phyloP scores from a whole-genome alignment of 2,113 vertebrate species.

The Ploceus nigricollis region DNA sequence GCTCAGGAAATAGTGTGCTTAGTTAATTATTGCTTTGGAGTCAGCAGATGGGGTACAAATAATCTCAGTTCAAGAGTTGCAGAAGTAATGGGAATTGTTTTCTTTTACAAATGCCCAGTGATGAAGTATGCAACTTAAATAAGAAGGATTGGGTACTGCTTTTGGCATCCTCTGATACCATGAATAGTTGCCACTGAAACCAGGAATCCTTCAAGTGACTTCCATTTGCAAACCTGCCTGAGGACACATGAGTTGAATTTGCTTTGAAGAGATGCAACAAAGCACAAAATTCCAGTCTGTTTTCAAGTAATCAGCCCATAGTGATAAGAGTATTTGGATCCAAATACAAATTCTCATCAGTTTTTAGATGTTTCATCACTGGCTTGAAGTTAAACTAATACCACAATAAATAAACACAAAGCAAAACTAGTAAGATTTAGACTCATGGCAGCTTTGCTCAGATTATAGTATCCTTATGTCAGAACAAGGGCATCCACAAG shows the following conservation, averaged over 20 bases:
- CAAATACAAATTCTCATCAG: not conserved
- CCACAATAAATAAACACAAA: not conserved
- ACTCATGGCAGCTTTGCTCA: not conserved
- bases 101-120: not conserved
- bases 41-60: not conserved
- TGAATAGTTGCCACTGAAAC: not conserved
- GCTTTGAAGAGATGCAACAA: conserved; percentile 15
- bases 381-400: not conserved
- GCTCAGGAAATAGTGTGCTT: not conserved
- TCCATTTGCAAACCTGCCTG: conserved; percentile 22
- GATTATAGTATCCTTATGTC: not conserved
- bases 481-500: not conserved
- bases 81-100: conserved; percentile 16
- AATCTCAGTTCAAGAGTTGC: not conserved
- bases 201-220: conserved; percentile 23
- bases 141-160: not conserved
- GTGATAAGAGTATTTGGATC: not conserved
- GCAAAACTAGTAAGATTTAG: not conserved
- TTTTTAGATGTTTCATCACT: not conserved
- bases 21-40: conserved; percentile 27
- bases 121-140: not conserved
- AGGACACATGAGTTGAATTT: not conserved
- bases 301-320: not conserved
- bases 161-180: not conserved
- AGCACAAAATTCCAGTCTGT: conserved; percentile 20